Evolutionary conservation across 2,888 invertebrate genomes (phyloP).

Genomic region (Drosophila kuntzei): DNA sequence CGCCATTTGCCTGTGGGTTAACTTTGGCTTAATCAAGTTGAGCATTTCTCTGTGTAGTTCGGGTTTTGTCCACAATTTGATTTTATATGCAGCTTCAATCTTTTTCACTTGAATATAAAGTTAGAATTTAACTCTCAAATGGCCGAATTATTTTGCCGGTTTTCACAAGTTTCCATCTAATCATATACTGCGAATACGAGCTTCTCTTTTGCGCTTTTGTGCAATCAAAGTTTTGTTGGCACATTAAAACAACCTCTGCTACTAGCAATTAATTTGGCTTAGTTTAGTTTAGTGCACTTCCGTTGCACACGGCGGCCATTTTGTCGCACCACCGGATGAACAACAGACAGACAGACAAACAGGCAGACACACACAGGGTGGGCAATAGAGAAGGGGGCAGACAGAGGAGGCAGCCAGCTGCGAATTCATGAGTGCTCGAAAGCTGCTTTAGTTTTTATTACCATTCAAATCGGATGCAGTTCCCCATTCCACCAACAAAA

Average conservation of each 20-base stretch:
- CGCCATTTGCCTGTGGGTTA: slow-evolving; percentile 14
- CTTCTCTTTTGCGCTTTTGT: slow-evolving; percentile 38
- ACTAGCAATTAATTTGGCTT: slow-evolving; percentile 78
- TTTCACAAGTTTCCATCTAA: slow-evolving; percentile 14
- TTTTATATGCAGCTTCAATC: neutral
- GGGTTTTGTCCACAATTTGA: slow-evolving; percentile 3
- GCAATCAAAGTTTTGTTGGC: slow-evolving; percentile 78
- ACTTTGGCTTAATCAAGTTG: slow-evolving; percentile 37
- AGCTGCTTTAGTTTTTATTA: slow-evolving; percentile 79
- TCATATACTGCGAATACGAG: slow-evolving; percentile 11
- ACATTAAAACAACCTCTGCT: slow-evolving; percentile 71
- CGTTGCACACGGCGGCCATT: slow-evolving; percentile 78
- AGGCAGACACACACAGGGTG: slow-evolving; percentile 10
- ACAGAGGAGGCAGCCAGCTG: slow-evolving; percentile 15
- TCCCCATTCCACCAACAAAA: slow-evolving; percentile 57
- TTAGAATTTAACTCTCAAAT: neutral
- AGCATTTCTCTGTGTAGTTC: neutral
- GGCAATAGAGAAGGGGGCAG: neutral
- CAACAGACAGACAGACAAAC: slow-evolving; percentile 23
- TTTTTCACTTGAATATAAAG: neutral
- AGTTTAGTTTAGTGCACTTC: slow-evolving; percentile 80
- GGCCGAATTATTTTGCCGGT: slow-evolving; percentile 4
- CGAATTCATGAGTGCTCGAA: slow-evolving; percentile 70
- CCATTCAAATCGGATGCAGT: slow-evolving; percentile 69
- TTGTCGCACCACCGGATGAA: slow-evolving; percentile 75